A percentile compares a stretch with the other conserved stretches of the same genome.
Conservation (phyloP, 2,113 vertebrate genomes). For the Pholis gunnellus region DNA sequence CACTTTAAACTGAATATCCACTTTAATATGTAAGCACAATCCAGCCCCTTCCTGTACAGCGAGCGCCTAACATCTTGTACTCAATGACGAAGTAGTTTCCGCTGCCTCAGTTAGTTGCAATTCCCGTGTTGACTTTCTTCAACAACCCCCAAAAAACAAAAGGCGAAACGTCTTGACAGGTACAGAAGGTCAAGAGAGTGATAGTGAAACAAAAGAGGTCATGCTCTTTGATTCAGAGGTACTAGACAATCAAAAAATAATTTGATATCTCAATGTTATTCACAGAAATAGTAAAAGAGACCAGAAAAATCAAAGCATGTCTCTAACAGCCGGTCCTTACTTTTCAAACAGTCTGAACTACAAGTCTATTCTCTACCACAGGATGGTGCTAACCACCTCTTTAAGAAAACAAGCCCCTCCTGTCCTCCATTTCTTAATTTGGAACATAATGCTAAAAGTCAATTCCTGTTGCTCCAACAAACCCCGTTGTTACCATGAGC, state of each 20-base stretch:
- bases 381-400: slow-evolving; percentile 56
- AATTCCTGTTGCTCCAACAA: slow-evolving; percentile 20
- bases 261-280: background rate
- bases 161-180: background rate
- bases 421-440: background rate
- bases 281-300: background rate
- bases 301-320: background rate
- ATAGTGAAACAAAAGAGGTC: background rate
- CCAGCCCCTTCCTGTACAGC: background rate
- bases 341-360: background rate
- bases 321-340: background rate
- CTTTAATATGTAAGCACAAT: background rate
- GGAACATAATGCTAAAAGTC: slow-evolving; percentile 35
- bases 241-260: background rate
- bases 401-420: background rate
- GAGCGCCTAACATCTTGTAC: background rate
- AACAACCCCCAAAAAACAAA: background rate
- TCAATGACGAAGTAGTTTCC: background rate
- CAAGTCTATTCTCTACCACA: slow-evolving; percentile 52
- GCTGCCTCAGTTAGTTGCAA: background rate
- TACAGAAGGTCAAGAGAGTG: background rate
- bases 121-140: background rate
- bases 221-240: background rate
- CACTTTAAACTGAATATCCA: background rate
- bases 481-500: slow-evolving; percentile 10